phyloP scores from a whole-genome alignment of 2,797 vertebrate species.

The Sphenodon punctatus region DNA sequence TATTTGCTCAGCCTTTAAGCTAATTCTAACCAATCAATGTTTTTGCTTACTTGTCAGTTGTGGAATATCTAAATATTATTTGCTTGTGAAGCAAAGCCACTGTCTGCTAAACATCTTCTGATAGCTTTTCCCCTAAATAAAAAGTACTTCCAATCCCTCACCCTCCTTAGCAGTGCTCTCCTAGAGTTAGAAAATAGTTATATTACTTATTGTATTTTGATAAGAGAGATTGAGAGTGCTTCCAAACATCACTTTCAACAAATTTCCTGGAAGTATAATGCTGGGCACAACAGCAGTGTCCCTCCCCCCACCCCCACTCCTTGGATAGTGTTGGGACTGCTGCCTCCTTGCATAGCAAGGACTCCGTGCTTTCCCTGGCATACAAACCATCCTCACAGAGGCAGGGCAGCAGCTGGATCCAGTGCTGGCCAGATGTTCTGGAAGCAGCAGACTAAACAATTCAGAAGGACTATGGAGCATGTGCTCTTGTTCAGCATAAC shows the following conservation, averaged over 20 bases:
- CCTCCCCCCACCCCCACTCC: too few species aligned
- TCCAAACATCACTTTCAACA: conserved; percentile 9
- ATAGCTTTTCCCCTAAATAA: not conserved
- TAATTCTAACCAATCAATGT: conserved; percentile 16
- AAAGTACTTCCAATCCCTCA: not conserved
- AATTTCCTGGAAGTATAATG: too few species aligned
- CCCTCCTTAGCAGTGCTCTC: not conserved
- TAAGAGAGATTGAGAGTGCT: not conserved
- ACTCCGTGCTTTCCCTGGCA: too few species aligned
- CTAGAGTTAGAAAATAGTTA: not conserved
- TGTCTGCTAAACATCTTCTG: conserved; percentile 2
- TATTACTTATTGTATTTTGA: not conserved
- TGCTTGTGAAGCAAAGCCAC: conserved; percentile 25
- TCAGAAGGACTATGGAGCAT: not conserved
- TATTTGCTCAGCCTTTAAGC: conserved; percentile 27
- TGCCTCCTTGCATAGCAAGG: not conserved
- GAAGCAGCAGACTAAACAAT: not conserved
- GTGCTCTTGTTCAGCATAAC: not conserved
- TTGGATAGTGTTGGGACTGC: not conserved
- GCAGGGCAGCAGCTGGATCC: not conserved
- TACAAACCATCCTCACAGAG: not conserved
- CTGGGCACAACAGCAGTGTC: not conserved
- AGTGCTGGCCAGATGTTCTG: not conserved
- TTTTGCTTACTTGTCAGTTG: conserved; percentile 46
- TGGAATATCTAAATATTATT: conserved; percentile 1